Base-by-base conservation (phyloP, 1,140 invertebrate species). In the Periplaneta americana region DNA sequence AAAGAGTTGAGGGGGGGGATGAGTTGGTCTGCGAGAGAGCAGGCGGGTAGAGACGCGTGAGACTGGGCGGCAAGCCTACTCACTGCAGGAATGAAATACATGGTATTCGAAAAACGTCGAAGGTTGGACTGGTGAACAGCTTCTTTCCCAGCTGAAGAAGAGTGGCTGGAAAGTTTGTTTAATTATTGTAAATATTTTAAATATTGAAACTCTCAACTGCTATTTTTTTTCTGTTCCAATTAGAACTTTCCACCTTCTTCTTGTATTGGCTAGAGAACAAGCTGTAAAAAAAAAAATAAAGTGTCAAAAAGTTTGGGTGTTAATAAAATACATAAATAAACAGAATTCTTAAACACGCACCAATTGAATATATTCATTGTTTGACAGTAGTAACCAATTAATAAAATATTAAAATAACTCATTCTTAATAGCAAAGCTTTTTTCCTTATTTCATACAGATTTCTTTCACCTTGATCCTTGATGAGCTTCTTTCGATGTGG, bases 161-260 rank as follows among this genome's bases (percentile, higher is more conserved):
- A 48, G 39, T 77, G 32, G 39, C 79, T 80, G 79, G 78, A 82
- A 82, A 83, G 81, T 82, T 82, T 57, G 36, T 82, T 82, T 36
- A 28, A 83, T 75, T 80, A 84, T 82, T 84, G 84, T 84, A 84
- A 83, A 84, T 84, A 84, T 84, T 84, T 84, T 82, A 84, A 84
- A 84, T 79, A 80, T 78, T 81, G 74, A 82, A 76, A 78, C 74
- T 76, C 75, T 34, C 37, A 78, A 78, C 66, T 75, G 48, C 32
- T 82, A 75, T 76, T 37, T 57, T 57, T 35, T 57, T 79, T 82
- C 34, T 82, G 81, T 82, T 82, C 75, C 36, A 37, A 22, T 77
- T 36, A 76, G 81, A 66, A 78, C 77, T 82, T 82, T 82, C 78
- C 81, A 79, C 82, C 82, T 80, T 66, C 82, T 78, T 79, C 39